A percentile compares a stretch with the other conserved stretches of the same genome.
Evolutionary conservation across 2,888 invertebrate genomes (phyloP).

Genomic region (Masnerella sp.): DNA sequence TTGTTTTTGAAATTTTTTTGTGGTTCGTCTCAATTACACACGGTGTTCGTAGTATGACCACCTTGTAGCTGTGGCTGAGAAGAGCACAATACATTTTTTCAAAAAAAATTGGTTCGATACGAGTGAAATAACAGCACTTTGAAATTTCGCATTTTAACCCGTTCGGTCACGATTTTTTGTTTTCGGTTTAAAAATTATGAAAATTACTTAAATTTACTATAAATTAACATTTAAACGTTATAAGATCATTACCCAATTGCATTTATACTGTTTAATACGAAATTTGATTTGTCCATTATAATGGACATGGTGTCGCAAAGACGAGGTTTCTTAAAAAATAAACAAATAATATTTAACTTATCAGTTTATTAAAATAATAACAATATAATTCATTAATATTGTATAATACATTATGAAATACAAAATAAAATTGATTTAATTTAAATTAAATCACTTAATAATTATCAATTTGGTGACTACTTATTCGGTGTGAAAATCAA

Average conservation of each 20-base stretch:
- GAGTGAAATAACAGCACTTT: too few relatives aligned
- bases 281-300: conserved; percentile 20
- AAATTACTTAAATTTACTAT: background rate
- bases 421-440: background rate
- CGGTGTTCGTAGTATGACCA: too few relatives aligned
- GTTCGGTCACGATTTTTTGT: conserved; percentile 14
- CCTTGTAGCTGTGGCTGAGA: too few relatives aligned
- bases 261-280: conserved; percentile 9
- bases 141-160: too few relatives aligned
- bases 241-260: background rate
- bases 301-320: conserved; percentile 17
- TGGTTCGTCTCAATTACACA: too few relatives aligned
- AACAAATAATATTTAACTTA: background rate
- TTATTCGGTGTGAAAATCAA: conserved; percentile 1
- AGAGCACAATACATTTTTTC: too few relatives aligned
- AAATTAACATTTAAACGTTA: background rate
- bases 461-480: background rate
- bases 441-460: background rate
- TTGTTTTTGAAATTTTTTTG: too few relatives aligned
- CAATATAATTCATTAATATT: conserved; percentile 3
- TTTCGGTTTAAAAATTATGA: conserved; percentile 6
- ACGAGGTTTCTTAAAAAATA: background rate
- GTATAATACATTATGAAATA: background rate
- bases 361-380: background rate
- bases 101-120: too few relatives aligned